These are phyloP conservation scores for Dreissena polymorpha DNA, from an alignment of 1,140 invertebrate genomes.

Conservation along the genomic window DNA sequence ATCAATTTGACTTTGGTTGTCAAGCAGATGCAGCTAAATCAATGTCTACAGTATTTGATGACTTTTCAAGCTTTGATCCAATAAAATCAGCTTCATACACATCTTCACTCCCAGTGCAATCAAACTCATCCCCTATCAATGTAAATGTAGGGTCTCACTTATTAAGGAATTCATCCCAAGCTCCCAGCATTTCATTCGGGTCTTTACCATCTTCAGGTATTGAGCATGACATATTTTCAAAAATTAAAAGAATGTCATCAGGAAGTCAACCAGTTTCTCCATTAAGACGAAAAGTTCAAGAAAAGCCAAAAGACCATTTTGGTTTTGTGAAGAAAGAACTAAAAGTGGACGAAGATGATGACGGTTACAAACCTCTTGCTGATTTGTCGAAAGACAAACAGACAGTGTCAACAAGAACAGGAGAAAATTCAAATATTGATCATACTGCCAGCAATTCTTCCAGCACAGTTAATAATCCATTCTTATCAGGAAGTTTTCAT, in stretches of 20 bases:
- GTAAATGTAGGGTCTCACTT: background rate
- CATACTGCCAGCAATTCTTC: background rate
- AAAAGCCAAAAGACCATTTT: slow-evolving; percentile 48
- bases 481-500: slow-evolving; percentile 43
- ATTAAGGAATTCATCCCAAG: background rate
- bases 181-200: slow-evolving; percentile 1
- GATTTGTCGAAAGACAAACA: slow-evolving; percentile 6
- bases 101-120: background rate
- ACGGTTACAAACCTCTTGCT: slow-evolving; percentile 31
- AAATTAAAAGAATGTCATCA: slow-evolving; percentile 43
- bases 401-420: slow-evolving; percentile 1
- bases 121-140: background rate
- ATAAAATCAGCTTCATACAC: slow-evolving; percentile 34
- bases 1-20: no score
- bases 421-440: slow-evolving; percentile 3
- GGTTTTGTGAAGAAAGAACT: slow-evolving; percentile 43
- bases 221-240: slow-evolving; percentile 46
- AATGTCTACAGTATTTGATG: slow-evolving; percentile 15
- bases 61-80: slow-evolving; percentile 52
- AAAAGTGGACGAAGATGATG: slow-evolving; percentile 29
- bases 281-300: slow-evolving; percentile 19
- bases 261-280: slow-evolving; percentile 20
- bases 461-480: slow-evolving; percentile 48
- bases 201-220: slow-evolving; percentile 31
- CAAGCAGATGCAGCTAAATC: no score